Evolutionary conservation across 2,888 invertebrate species (phyloP).

Genomic region (Eupelmus urozonus): DNA sequence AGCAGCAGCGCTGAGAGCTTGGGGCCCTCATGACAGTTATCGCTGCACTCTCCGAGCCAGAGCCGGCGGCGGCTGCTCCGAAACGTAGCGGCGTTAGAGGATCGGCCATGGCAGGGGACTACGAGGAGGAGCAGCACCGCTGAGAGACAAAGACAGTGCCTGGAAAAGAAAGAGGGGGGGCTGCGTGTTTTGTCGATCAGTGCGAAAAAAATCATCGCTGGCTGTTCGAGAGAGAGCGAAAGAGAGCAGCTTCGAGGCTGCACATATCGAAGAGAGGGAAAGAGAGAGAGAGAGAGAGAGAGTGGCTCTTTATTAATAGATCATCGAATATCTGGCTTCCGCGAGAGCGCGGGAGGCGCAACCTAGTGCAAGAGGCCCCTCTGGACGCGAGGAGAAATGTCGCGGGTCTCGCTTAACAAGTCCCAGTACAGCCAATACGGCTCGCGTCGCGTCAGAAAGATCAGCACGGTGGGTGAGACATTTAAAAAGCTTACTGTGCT

Average conservation of each 20-base stretch:
- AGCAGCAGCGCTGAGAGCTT: too few relatives aligned
- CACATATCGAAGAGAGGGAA: background rate
- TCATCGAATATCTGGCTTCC: slow-evolving; percentile 15
- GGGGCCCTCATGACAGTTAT: background rate
- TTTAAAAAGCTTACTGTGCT: background rate
- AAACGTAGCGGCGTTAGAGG: too few relatives aligned
- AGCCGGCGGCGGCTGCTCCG: background rate
- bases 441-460: slow-evolving; percentile 76
- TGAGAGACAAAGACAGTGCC: background rate
- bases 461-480: slow-evolving; percentile 73
- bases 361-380: slow-evolving; percentile 28
- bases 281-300: background rate
- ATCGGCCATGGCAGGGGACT: background rate
- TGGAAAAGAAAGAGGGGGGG: too few relatives aligned
- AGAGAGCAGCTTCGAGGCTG: background rate
- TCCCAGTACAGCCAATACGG: slow-evolving; percentile 70
- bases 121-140: background rate
- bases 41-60: background rate
- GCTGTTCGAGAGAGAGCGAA: background rate
- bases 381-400: slow-evolving; percentile 65
- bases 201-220: too few relatives aligned
- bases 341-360: background rate
- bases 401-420: slow-evolving; percentile 76
- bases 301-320: slow-evolving; percentile 50
- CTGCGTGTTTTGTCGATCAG: background rate